These are phyloP conservation scores for Ichneumon xanthorius DNA, from an alignment of 2,888 invertebrate species.

Conservation along the genomic window DNA sequence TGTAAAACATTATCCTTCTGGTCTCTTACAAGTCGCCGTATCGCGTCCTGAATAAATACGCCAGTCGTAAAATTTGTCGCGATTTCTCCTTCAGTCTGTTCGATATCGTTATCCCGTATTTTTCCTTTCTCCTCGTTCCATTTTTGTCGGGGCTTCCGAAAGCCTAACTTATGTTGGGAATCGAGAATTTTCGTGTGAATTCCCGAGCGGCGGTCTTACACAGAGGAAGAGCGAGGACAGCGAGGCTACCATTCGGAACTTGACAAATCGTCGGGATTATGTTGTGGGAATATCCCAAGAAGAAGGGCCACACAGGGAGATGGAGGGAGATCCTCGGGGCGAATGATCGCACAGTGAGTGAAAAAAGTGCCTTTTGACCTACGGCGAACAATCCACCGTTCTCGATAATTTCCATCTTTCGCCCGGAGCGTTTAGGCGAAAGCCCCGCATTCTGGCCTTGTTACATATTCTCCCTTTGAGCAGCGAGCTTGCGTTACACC, in stretches of 20 bases:
- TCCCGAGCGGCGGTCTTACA: constrained; percentile 22
- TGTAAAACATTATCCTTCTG: no score
- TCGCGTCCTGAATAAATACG: constrained; percentile 25
- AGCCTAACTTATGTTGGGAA: constrained; percentile 2
- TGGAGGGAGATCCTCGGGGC: neutral
- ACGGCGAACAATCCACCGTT: constrained; percentile 37
- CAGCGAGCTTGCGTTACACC: constrained; percentile 5
- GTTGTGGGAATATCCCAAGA: constrained; percentile 11
- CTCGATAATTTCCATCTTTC: constrained; percentile 41
- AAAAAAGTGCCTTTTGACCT: constrained; percentile 46
- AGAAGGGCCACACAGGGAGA: constrained; percentile 32
- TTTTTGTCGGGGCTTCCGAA: neutral
- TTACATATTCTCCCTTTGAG: neutral
- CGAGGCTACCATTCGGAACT: constrained; percentile 35
- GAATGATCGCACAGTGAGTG: constrained; percentile 5
- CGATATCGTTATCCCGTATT: constrained; percentile 3
- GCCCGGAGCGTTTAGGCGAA: constrained; percentile 23
- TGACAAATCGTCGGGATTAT: constrained; percentile 56
- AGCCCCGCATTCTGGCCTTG: constrained; percentile 2
- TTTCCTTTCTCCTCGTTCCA: constrained; percentile 15
- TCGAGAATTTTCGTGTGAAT: constrained; percentile 38
- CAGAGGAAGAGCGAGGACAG: neutral
- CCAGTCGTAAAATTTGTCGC: neutral
- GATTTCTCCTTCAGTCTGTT: constrained; percentile 27
- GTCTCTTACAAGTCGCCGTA: neutral